Percentiles rank a stretch among this genome's conserved stretches.
Conservation (phyloP, 2,797 vertebrate species). For the Danio tinwini region DNA sequence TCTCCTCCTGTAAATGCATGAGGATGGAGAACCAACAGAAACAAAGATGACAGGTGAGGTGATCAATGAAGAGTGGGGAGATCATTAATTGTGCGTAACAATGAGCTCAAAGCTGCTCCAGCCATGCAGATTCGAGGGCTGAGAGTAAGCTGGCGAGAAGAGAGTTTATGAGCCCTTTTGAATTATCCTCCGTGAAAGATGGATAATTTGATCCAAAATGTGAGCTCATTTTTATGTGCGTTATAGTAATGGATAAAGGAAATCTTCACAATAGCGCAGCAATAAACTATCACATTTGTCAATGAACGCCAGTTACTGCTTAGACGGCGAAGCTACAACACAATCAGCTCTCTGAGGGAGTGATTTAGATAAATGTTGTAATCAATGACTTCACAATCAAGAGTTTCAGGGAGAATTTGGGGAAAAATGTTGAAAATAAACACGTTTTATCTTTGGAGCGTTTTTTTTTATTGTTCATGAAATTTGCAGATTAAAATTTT, state of each 20-base stretch:
- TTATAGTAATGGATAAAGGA: neutral
- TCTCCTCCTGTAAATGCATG: constrained; percentile 72
- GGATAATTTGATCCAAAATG: constrained; percentile 8
- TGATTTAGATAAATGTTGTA: constrained; percentile 7
- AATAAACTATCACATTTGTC: neutral
- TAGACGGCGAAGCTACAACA: neutral
- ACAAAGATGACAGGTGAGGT: constrained; percentile 26
- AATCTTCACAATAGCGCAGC: neutral
- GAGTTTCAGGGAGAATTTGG: neutral
- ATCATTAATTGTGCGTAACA: constrained; percentile 40
- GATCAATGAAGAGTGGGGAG: constrained; percentile 30
- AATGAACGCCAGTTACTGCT: neutral
- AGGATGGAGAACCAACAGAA: constrained; percentile 45
- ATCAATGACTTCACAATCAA: constrained; percentile 15
- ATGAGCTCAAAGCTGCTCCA: constrained; percentile 28
- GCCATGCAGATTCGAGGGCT: constrained; percentile 25
- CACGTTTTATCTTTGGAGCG: too few relatives aligned
- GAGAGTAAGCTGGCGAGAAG: constrained; percentile 8
- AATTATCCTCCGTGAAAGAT: constrained; percentile 1
- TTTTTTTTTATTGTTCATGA: too few relatives aligned
- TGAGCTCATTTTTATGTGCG: constrained; percentile 2
- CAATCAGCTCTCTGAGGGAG: neutral
- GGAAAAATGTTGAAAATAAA: neutral
- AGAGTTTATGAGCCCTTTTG: constrained; percentile 10
- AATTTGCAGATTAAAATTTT: too few relatives aligned